phyloP scores from a whole-genome alignment of 2,888 invertebrate genomes.

The Acanthococcus lagerstroemiae region DNA sequence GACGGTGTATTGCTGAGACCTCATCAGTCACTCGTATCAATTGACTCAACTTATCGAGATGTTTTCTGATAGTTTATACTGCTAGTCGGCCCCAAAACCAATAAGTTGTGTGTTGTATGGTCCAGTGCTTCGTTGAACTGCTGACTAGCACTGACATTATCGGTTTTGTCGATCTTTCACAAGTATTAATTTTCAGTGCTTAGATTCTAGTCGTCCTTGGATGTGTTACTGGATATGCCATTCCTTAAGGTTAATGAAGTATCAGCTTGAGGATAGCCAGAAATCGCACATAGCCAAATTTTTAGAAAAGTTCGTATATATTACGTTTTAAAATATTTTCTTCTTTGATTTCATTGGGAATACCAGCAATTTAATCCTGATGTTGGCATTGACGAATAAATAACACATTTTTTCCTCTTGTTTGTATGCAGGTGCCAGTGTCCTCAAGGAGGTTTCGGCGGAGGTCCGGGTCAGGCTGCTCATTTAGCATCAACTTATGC shows the following conservation, averaged over 20 bases:
- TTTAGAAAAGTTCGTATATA: constrained; percentile 46
- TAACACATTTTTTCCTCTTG: not conserved
- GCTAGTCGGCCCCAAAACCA: no score
- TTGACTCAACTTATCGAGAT: no score
- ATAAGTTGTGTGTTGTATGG: no score
- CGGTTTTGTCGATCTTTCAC: not conserved
- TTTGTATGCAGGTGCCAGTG: constrained; percentile 55
- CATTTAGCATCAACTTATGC: constrained; percentile 98
- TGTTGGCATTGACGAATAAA: not conserved
- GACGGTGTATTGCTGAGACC: no score
- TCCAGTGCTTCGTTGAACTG: no score
- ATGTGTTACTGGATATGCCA: constrained; percentile 95
- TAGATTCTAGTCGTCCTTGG: constrained; percentile 96
- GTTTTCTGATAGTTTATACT: no score
- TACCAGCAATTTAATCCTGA: not conserved
- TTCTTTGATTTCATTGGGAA: no score
- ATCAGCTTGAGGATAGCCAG: constrained; percentile 49
- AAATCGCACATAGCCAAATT: constrained; percentile 51
- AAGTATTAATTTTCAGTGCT: constrained; percentile 48
- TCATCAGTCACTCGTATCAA: no score
- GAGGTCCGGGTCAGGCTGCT: constrained; percentile 84
- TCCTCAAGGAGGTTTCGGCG: constrained; percentile 78
- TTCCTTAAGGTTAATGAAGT: constrained; percentile 66
- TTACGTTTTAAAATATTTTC: not conserved
- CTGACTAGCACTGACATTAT: not conserved